Evolutionary conservation across 92 coral and sea anemone genomes (phyloP).

Genomic region (Ricordea florida): DNA sequence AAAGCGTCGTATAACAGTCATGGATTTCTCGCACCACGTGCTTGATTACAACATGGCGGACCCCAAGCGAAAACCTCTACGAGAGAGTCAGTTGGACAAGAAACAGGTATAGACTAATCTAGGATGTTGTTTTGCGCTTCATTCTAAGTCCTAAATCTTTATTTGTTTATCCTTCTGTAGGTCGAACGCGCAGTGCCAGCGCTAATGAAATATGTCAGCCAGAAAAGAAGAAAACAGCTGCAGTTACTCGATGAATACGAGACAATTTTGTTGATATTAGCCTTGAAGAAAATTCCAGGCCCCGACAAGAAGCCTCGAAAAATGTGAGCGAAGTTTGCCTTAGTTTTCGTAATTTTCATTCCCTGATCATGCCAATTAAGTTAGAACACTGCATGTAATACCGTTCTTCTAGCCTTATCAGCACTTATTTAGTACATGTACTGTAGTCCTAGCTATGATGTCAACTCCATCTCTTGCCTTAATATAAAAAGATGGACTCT

Average conservation of each 20-base stretch:
- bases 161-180: constrained; percentile 17
- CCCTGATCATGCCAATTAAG: too few relatives aligned
- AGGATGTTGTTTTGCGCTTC: neutral
- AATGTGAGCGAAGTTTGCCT: constrained; percentile 89
- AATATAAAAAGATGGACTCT: too few relatives aligned
- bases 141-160: neutral
- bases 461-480: too few relatives aligned
- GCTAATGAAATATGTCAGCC: constrained; percentile 66
- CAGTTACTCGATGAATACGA: constrained; percentile 71
- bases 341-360: too few relatives aligned
- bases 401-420: too few relatives aligned
- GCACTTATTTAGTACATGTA: too few relatives aligned
- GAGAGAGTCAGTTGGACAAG: constrained; percentile 75
- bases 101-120: constrained; percentile 65
- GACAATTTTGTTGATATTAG: constrained; percentile 72
- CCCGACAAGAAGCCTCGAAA: constrained; percentile 85
- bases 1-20: neutral
- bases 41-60: constrained; percentile 80
- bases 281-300: constrained; percentile 84
- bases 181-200: constrained; percentile 89
- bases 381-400: too few relatives aligned
- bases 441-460: too few relatives aligned
- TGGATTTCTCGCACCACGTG: neutral
- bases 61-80: constrained; percentile 39
- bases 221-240: constrained; percentile 57